Evolutionary conservation across 1,140 invertebrate species (phyloP), one percentile per base, ranked within the genome.

Genomic region (Drosophila oshimai): DNA sequence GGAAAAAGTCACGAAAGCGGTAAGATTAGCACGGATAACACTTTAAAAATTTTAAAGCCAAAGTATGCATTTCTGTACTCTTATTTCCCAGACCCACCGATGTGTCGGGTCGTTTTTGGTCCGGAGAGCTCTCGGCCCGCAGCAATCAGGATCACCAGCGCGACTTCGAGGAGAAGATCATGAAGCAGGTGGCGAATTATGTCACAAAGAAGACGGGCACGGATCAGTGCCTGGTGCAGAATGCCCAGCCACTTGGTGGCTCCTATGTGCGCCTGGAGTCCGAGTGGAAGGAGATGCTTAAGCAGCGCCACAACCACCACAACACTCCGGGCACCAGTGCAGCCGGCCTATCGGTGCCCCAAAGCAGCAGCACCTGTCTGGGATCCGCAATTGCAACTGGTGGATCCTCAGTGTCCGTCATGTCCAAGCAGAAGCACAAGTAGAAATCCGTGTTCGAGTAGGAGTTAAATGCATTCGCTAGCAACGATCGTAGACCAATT

Each of bases 131-230:
- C 36, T 95, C 94, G 1, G 94, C 95, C 18, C 93, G 96, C 60
- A 96, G 94, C 76, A 97, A 97, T 91, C 96, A 97, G 90, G 96
- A 97, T 87, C 94, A 95, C 75, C 96, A 97, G 90, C 91, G 96
- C 17, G 94, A 96, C 41, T 95, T 94, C 77, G 96, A 97, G 91
- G 96, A 97, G 92, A 93, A 93, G 70, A 93, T 94, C 1, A 93
- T 94, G 33, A 92, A 93, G 34, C 94, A 95, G 89, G 95, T 96
- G 92, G 91, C 93, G 15, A 88, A 92, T 2, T 91, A 95, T 31
- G 92, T 96, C 76, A 93, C 74, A 28, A 91, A 90, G 26, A 91
- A 91, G 44, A 90, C 76, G 0, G 90, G 89, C 22, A 69, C 79
- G 6, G 90, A 91, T 51, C 71, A 74, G 17, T 64, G 42, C 24